Base-by-base conservation (phyloP, 2,797 vertebrate species). In the Orientallactaga sibirica region DNA sequence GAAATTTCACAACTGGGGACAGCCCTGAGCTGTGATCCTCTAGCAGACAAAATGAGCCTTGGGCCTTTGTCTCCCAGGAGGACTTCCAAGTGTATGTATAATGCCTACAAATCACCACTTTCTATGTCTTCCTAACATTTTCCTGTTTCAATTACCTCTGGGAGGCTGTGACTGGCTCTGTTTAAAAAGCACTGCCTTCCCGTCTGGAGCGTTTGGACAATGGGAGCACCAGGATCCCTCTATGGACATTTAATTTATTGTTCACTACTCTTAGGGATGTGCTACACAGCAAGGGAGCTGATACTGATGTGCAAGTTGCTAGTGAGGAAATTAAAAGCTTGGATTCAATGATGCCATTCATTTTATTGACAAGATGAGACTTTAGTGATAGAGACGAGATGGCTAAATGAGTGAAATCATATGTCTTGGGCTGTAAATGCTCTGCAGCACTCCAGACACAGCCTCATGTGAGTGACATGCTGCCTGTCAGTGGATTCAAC, bases 81-180 rank as follows among this genome's bases (percentile, higher is more conserved):
- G 67, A 93, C 71, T 61, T 33, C 25, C 77, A 3, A 55, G 84
- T 27, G 29, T 79, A 67, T 92, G 66, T 95, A 64, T 78, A 92
- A 93, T 81, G 77, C 77, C n/a, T 81, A 87, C 18, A 85, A 92
- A 91, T 82, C 74, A 43, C 80, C 27, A 52, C 74, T 87, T 94
- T 75, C 70, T 92, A 33, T 90, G 62, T 89, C 67, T 85, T 91
- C 71, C 86, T 91, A 92, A 91, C 79, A 93, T 95, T 96, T 95
- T 80, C 84, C 79, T 89, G 92, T 81, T 88, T 71, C 93, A 95
- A 88, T 97, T 64, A 80, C 73, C 74, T 90, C 83, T 5, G 52
- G 83, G 95, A 96, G 77, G 61, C 8, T 93, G 80, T 33, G 85
- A 82, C 91, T 92, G 68, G 73, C 86, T 86, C 71, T 81, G 22